Evolutionary conservation across 2,797 vertebrate species (phyloP).

Genomic region (Sebastes diaconus): DNA sequence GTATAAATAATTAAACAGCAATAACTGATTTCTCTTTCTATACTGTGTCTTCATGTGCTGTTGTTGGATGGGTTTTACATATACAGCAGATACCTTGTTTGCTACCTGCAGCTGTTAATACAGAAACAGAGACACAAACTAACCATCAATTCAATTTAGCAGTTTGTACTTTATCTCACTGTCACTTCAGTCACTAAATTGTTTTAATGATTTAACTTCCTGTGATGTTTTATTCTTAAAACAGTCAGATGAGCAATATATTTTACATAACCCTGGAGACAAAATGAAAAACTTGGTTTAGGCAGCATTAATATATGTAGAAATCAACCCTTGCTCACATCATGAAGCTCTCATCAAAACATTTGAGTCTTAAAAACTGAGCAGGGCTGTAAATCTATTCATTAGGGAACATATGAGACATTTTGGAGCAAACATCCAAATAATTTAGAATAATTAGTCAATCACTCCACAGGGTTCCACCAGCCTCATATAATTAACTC

Average conservation of each 20-base stretch:
- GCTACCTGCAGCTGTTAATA: neutral
- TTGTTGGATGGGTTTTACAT: neutral
- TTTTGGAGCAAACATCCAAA: neutral
- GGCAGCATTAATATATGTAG: neutral
- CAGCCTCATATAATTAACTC: neutral
- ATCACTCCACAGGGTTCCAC: neutral
- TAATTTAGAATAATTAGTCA: neutral
- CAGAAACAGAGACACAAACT: conserved; percentile 1
- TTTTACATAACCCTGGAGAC: conserved; percentile 4
- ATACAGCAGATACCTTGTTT: neutral
- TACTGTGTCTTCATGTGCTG: neutral
- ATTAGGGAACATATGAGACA: neutral
- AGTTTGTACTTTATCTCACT: neutral
- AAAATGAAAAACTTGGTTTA: conserved; percentile 7
- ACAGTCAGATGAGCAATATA: neutral
- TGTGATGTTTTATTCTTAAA: neutral
- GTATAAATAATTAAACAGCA: neutral
- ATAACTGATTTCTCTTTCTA: neutral
- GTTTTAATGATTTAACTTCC: neutral
- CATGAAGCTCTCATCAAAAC: neutral
- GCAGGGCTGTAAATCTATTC: neutral
- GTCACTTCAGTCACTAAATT: neutral
- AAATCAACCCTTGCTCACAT: neutral
- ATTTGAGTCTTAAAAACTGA: neutral
- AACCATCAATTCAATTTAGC: neutral